phyloP scores from a whole-genome alignment of 2,888 invertebrate species.

The Monochamus alternatus region DNA sequence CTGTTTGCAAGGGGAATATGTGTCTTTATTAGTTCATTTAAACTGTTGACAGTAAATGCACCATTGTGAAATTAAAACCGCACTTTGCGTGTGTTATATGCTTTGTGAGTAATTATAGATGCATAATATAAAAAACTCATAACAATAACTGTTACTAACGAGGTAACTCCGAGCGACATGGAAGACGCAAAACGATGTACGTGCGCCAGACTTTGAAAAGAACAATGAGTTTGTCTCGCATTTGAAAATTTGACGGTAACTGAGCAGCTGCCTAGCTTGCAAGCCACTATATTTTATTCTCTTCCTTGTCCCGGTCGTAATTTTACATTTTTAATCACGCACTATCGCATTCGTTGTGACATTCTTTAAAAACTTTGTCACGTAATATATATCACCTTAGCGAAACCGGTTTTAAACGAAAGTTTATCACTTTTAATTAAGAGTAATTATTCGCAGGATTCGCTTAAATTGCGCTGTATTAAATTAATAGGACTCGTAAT shows the following conservation, averaged over 20 bases:
- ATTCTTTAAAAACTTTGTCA: constrained; percentile 2
- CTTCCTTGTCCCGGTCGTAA: constrained; percentile 13
- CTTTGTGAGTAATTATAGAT: background rate
- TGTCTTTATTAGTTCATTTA: too few species aligned
- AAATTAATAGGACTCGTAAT: too few species aligned
- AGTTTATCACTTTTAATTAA: too few species aligned
- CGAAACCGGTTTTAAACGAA: too few species aligned
- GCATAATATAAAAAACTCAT: background rate
- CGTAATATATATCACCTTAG: too few species aligned
- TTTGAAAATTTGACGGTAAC: constrained; percentile 36
- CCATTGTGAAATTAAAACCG: too few species aligned
- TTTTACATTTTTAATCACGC: constrained; percentile 24
- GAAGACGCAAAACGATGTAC: constrained; percentile 4
- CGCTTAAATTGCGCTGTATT: too few species aligned
- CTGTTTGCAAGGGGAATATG: too few species aligned
- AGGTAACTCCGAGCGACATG: constrained; percentile 6
- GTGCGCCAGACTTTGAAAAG: constrained; percentile 25
- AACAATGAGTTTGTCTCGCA: constrained; percentile 34
- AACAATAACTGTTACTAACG: constrained; percentile 4
- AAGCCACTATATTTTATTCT: constrained; percentile 9
- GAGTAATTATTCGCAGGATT: too few species aligned
- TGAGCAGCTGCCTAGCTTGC: constrained; percentile 21
- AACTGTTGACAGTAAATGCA: too few species aligned
- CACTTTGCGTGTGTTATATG: too few species aligned
- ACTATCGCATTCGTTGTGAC: constrained; percentile 11